Percentiles rank a stretch among this genome's conserved stretches.
Conservation (phyloP, 2,113 vertebrate genomes). For the Oxygymnocypris stewartii region DNA sequence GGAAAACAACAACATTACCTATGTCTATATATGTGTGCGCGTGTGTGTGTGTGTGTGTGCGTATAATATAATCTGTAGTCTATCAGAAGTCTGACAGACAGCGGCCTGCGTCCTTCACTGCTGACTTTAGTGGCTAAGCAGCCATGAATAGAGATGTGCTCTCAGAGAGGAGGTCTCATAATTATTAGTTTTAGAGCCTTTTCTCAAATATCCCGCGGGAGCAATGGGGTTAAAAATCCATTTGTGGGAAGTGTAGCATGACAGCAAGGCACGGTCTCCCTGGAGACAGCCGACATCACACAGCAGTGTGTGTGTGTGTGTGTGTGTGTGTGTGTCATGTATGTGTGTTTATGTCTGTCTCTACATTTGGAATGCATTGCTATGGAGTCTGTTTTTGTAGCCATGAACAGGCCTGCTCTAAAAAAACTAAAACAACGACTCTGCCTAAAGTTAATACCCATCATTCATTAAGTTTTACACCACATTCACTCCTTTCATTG, state of each 20-base stretch:
- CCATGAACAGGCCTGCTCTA: not conserved
- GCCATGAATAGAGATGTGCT: constrained; percentile 76
- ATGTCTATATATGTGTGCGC: too few relatives aligned
- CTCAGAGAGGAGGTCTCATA: constrained; percentile 70
- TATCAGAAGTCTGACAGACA: constrained; percentile 35
- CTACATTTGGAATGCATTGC: not conserved
- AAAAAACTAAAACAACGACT: too few relatives aligned
- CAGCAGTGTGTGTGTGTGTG: not conserved
- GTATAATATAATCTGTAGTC: constrained; percentile 4
- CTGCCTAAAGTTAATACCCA: too few relatives aligned
- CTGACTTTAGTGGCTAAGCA: constrained; percentile 69
- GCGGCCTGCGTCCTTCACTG: constrained; percentile 46
- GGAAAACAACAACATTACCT: not conserved
- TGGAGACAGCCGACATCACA: constrained; percentile 73
- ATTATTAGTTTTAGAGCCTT: constrained; percentile 79
- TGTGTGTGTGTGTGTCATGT: not conserved
- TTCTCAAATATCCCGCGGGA: constrained; percentile 77
- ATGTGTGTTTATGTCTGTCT: constrained; percentile 31
- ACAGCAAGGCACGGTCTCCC: constrained; percentile 74
- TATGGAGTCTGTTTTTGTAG: not conserved
- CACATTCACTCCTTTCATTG: too few relatives aligned
- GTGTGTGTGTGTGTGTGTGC: constrained; percentile 1
- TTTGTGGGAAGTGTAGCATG: constrained; percentile 82
- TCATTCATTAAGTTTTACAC: too few relatives aligned
- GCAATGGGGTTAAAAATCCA: constrained; percentile 77